These are phyloP conservation scores for Eriocheir sinensis DNA, from an alignment of 1,140 invertebrate species.

Conservation along the genomic window DNA sequence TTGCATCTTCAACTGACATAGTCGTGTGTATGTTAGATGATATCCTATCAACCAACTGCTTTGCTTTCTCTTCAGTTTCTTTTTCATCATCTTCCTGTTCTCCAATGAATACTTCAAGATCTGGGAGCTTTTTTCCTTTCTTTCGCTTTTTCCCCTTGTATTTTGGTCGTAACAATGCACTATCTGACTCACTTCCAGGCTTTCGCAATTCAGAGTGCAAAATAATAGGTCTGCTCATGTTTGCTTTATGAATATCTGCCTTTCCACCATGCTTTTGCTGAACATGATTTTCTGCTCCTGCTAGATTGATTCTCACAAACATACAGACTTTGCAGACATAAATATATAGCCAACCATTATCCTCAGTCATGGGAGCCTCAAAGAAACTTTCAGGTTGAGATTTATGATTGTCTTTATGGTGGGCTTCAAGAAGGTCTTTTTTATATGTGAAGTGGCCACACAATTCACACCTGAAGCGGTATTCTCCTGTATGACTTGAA, in stretches of 20 bases:
- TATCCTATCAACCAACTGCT: slow-evolving; percentile 71
- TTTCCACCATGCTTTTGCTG: slow-evolving; percentile 83
- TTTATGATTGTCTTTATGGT: slow-evolving; percentile 80
- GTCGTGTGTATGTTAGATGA: slow-evolving; percentile 70
- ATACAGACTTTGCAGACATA: slow-evolving; percentile 87
- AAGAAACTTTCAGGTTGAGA: slow-evolving; percentile 80
- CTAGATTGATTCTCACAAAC: slow-evolving; percentile 86
- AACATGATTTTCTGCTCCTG: slow-evolving; percentile 85
- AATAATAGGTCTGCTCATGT: slow-evolving; percentile 81
- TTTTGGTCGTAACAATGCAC: slow-evolving; percentile 39
- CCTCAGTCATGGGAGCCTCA: slow-evolving; percentile 77
- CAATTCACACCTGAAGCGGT: slow-evolving; percentile 85
- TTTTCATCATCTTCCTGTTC: slow-evolving; percentile 64
- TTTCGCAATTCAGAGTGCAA: slow-evolving; percentile 70
- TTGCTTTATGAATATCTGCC: slow-evolving; percentile 82
- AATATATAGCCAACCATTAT: slow-evolving; percentile 81
- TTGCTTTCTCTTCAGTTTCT: slow-evolving; percentile 63
- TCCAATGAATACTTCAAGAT: slow-evolving; percentile 64
- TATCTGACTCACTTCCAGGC: slow-evolving; percentile 10
- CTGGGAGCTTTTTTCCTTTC: slow-evolving; percentile 66
- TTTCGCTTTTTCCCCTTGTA: slow-evolving; percentile 56
- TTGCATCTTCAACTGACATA: slow-evolving; percentile 61
- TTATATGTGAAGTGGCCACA: slow-evolving; percentile 83
- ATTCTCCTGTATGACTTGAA: slow-evolving; percentile 88
- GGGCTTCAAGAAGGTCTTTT: slow-evolving; percentile 82